These are phyloP conservation scores for Drosophila lutescens DNA, from an alignment of 2,888 invertebrate genomes.

Conservation along the genomic window DNA sequence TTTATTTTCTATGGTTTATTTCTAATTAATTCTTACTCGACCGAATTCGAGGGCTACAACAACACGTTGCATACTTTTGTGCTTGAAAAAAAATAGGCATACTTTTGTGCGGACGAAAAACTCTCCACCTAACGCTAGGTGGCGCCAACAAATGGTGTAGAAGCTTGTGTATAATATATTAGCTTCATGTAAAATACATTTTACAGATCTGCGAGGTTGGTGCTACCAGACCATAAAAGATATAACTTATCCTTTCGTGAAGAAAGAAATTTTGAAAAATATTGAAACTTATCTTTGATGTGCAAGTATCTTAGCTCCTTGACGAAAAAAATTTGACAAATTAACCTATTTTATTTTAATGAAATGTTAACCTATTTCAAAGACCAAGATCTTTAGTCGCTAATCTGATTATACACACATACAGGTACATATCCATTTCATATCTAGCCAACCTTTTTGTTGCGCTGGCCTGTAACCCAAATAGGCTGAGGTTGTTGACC, in stretches of 20 bases:
- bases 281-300: too few species aligned
- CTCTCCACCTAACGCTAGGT: constrained; percentile 5
- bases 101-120: constrained; percentile 11
- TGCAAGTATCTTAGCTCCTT: too few species aligned
- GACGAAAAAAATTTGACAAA: too few species aligned
- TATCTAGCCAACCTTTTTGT: background rate
- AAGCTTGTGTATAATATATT: background rate
- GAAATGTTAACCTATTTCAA: too few species aligned
- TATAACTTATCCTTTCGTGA: too few species aligned
- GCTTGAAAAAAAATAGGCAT: constrained; percentile 26
- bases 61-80: constrained; percentile 63
- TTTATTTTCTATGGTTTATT: too few species aligned
- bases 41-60: too few species aligned
- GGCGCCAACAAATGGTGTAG: constrained; percentile 11
- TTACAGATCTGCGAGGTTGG: background rate
- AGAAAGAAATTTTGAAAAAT: too few species aligned
- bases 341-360: too few species aligned
- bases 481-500: constrained; percentile 31
- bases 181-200: background rate
- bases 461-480: constrained; percentile 73
- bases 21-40: too few species aligned
- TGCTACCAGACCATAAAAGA: too few species aligned
- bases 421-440: background rate
- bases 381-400: background rate
- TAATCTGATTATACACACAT: background rate